Conservation (phyloP, 2,113 vertebrate genomes). For the Pseudorhombus dupliciocellatus region DNA sequence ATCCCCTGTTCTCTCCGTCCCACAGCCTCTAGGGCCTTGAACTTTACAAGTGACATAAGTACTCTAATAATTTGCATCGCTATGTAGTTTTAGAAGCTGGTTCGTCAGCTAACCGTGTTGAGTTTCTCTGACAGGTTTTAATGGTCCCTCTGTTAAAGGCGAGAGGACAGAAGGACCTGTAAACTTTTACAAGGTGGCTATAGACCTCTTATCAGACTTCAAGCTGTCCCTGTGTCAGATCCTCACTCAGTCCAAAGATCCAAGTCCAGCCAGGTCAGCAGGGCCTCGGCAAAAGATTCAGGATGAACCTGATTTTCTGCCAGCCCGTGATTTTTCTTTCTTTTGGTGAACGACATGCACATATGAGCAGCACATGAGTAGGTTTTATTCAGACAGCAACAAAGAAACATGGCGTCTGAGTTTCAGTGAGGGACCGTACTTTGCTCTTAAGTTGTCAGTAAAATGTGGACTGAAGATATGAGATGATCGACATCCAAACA, state of each 20-base stretch:
- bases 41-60: neutral
- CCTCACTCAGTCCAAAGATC: conserved; percentile 14
- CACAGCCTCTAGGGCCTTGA: neutral
- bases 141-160: neutral
- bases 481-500: too few species aligned
- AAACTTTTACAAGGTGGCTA: conserved; percentile 45
- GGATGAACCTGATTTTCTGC: conserved; percentile 3
- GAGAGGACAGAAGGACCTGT: conserved; percentile 21
- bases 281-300: neutral
- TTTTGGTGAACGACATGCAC: too few species aligned
- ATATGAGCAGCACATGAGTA: too few species aligned
- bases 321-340: too few species aligned
- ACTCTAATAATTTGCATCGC: neutral
- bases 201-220: conserved; percentile 46
- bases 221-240: conserved; percentile 26
- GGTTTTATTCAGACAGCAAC: too few species aligned
- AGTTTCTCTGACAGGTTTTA: neutral
- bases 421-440: too few species aligned
- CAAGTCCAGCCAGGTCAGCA: conserved; percentile 22
- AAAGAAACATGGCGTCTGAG: too few species aligned
- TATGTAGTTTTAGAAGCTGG: neutral
- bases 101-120: neutral
- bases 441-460: neutral
- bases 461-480: neutral
- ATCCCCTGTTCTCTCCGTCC: neutral